phyloP scores from a whole-genome alignment of 2,113 vertebrate genomes.

The Tachysurus fulvidraco region DNA sequence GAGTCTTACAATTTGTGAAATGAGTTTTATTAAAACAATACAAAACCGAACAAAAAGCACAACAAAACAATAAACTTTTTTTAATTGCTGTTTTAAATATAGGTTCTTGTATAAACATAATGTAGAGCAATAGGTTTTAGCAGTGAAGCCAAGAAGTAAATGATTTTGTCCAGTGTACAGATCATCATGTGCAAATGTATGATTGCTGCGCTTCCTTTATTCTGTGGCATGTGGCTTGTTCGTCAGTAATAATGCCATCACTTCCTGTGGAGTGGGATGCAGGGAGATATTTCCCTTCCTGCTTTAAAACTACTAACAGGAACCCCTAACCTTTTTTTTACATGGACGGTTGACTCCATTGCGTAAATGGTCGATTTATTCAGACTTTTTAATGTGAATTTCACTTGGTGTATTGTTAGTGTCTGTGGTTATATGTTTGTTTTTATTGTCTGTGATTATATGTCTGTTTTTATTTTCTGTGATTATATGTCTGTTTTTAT shows the following conservation, averaged over 20 bases:
- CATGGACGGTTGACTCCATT: not conserved
- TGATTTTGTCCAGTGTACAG: not conserved
- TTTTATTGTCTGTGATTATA: too few relatives aligned
- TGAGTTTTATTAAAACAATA: not conserved
- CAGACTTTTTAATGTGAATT: too few relatives aligned
- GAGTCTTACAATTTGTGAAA: not conserved
- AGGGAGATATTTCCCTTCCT: slow-evolving; percentile 49
- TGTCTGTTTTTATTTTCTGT: too few relatives aligned
- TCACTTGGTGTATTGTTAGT: not conserved
- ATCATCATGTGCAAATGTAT: not conserved
- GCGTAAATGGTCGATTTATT: too few relatives aligned
- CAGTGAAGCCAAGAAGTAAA: not conserved
- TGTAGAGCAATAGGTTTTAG: not conserved
- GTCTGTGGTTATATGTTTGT: too few relatives aligned
- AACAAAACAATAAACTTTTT: not conserved
- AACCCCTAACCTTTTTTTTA: not conserved
- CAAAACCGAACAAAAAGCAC: too few relatives aligned
- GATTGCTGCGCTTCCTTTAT: not conserved
- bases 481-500: too few relatives aligned
- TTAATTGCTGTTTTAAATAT: not conserved
- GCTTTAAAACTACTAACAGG: slow-evolving; percentile 16
- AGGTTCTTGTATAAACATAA: not conserved
- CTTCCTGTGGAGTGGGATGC: slow-evolving; percentile 53
- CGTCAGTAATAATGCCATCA: not conserved
- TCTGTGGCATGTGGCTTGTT: slow-evolving; percentile 34